phyloP scores from a whole-genome alignment of 1,140 invertebrate species.

The Piezodorus guildinii region DNA sequence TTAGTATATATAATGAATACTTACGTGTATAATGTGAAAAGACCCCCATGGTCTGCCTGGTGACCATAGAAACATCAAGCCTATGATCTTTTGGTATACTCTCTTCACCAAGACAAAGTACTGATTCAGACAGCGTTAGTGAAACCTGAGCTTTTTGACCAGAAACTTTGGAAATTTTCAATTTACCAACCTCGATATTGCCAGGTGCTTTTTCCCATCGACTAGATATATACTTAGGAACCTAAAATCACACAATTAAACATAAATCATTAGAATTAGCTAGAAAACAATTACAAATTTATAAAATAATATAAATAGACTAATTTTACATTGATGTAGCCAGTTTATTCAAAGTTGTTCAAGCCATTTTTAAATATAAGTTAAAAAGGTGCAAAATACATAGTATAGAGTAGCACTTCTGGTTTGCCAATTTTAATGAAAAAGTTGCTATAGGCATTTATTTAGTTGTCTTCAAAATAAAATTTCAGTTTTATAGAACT shows the following conservation, averaged over 20 bases:
- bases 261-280: neutral
- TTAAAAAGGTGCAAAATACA: no score
- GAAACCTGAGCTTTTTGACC: slow-evolving; percentile 61
- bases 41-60: slow-evolving; percentile 75
- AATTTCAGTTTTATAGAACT: no score
- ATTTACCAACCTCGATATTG: slow-evolving; percentile 64
- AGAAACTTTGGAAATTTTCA: slow-evolving; percentile 53
- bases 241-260: slow-evolving; percentile 33
- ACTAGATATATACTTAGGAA: slow-evolving; percentile 86
- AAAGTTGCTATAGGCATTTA: no score
- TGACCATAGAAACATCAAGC: slow-evolving; percentile 77
- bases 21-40: slow-evolving; percentile 69
- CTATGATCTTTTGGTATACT: slow-evolving; percentile 80
- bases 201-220: slow-evolving; percentile 76
- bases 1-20: slow-evolving; percentile 25
- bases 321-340: no score
- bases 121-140: slow-evolving; percentile 52
- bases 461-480: no score
- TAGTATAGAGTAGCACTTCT: no score
- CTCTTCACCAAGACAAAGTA: slow-evolving; percentile 55
- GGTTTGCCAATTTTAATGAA: no score
- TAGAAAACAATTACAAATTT: no score
- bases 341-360: no score
- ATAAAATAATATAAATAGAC: no score
- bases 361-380: no score